Percentiles rank a stretch among this genome's conserved stretches.
Conservation (phyloP, 2,113 vertebrate species). For the Aegithalos caudatus region DNA sequence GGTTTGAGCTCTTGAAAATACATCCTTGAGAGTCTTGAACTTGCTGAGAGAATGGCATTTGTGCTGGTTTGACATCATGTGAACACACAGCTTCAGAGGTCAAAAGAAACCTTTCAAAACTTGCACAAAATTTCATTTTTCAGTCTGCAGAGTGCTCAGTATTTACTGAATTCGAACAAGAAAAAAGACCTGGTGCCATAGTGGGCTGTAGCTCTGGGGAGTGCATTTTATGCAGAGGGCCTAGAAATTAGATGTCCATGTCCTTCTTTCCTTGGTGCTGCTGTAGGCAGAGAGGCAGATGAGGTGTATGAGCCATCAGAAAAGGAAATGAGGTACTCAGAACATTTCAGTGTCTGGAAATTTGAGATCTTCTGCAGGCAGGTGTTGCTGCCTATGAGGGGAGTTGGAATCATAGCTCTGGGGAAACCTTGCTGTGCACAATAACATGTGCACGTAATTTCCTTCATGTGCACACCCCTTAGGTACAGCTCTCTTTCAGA, state of each 20-base stretch:
- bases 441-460: neutral
- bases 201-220: neutral
- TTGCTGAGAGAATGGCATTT: neutral
- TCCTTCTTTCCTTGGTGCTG: neutral
- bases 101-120: neutral
- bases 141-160: neutral
- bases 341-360: neutral
- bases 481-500: neutral
- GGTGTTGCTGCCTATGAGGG: neutral
- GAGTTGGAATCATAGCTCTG: neutral
- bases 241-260: neutral
- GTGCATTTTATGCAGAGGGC: neutral
- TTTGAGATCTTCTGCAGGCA: neutral
- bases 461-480: neutral
- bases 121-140: neutral
- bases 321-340: neutral
- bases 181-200: neutral
- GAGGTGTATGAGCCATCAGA: neutral
- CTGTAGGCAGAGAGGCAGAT: neutral
- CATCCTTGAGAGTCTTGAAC: neutral
- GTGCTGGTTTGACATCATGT: neutral
- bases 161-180: neutral
- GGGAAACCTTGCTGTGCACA: neutral
- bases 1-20: neutral
- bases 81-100: neutral